Percentiles rank a stretch among this genome's conserved stretches.
These are phyloP conservation scores for Sycophaga agraensis DNA, from an alignment of 1,140 invertebrate genomes.

Conservation along the genomic window DNA sequence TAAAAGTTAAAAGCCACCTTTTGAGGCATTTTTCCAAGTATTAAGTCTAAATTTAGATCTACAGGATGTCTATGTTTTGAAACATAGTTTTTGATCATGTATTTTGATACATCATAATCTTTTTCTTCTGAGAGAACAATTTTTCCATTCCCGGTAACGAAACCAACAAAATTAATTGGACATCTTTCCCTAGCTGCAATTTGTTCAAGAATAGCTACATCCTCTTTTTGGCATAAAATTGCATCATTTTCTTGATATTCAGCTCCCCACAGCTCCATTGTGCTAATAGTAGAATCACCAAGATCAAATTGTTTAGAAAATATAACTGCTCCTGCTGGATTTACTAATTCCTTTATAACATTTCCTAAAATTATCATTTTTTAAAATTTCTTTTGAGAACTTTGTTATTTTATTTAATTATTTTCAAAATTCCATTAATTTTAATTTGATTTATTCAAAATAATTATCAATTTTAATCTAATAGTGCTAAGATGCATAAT, in stretches of 20 bases:
- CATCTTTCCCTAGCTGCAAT: conserved; percentile 88
- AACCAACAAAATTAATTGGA: conserved; percentile 89
- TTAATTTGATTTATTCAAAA: no score
- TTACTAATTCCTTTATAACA: conserved; percentile 94
- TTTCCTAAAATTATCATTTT: conserved; percentile 67
- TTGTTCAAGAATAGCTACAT: conserved; percentile 66
- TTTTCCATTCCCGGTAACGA: conserved; percentile 83
- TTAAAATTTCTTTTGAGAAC: neutral
- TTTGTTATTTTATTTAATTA: neutral
- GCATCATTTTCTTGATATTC: conserved; percentile 98
- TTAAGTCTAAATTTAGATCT: conserved; percentile 85
- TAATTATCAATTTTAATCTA: no score
- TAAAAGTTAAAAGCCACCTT: conserved; percentile 60
- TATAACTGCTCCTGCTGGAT: conserved; percentile 90
- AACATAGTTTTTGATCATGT: conserved; percentile 39
- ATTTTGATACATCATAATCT: conserved; percentile 45
- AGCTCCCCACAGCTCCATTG: conserved; percentile 94
- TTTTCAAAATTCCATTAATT: no score
- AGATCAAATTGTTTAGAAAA: conserved; percentile 85
- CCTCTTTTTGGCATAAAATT: conserved; percentile 70
- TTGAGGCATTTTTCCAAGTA: conserved; percentile 84
- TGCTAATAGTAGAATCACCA: conserved; percentile 91
- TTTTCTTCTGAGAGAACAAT: conserved; percentile 73
- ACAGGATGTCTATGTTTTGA: conserved; percentile 65
- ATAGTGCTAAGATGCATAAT: no score